These are phyloP conservation scores for Seira musarum DNA, from an alignment of 2,888 invertebrate species.

Conservation along the genomic window DNA sequence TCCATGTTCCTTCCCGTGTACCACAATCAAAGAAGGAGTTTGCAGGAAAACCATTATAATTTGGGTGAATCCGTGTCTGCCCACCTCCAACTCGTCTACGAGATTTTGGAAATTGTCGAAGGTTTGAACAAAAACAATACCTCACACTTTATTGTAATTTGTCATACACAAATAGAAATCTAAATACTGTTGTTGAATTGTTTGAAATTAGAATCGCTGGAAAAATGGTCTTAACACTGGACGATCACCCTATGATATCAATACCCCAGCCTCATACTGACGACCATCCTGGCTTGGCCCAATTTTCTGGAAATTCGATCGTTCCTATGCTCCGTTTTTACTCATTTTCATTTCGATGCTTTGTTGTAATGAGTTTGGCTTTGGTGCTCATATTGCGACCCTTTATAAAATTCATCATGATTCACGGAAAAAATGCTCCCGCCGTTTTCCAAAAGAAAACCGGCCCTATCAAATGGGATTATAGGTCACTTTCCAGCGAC, in stretches of 20 bases:
- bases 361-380: slow-evolving; percentile 61
- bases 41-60: not conserved
- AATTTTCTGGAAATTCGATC: slow-evolving; percentile 64
- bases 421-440: slow-evolving; percentile 64
- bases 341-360: slow-evolving; percentile 64
- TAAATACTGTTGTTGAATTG: too few species aligned
- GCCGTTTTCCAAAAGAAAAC: slow-evolving; percentile 60
- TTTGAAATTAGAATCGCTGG: slow-evolving; percentile 40
- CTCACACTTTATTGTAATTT: slow-evolving; percentile 2
- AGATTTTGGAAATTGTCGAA: slow-evolving; percentile 38
- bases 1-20: slow-evolving; percentile 68
- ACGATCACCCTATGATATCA: slow-evolving; percentile 64
- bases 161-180: too few species aligned
- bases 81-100: not conserved
- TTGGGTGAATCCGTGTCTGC: not conserved
- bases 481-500: slow-evolving; percentile 33
- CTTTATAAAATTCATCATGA: slow-evolving; percentile 51
- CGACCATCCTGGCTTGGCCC: slow-evolving; percentile 68
- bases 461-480: slow-evolving; percentile 60
- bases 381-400: slow-evolving; percentile 64
- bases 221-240: slow-evolving; percentile 59
- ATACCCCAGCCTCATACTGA: slow-evolving; percentile 63
- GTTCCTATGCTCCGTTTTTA: slow-evolving; percentile 68
- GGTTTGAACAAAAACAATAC: slow-evolving; percentile 14
- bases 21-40: slow-evolving; percentile 62